Percentiles rank a stretch among this genome's conserved stretches.
Conservation (phyloP, 2,797 vertebrate species). For the Alcedo quadribrachys region DNA sequence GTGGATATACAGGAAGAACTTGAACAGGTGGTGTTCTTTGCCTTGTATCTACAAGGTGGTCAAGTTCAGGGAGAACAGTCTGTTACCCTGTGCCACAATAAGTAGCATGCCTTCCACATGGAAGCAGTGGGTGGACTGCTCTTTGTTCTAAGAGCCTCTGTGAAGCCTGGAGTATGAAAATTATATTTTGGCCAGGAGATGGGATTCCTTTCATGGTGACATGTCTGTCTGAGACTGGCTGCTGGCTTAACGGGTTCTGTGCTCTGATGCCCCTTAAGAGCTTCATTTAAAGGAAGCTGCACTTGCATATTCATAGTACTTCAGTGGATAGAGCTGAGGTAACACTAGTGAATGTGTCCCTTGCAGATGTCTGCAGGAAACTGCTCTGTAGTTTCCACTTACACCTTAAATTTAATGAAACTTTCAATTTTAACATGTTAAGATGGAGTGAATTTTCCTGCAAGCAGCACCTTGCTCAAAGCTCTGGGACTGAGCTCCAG, state of each 20-base stretch:
- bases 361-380: background rate
- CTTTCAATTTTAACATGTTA: background rate
- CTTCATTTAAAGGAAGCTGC: background rate
- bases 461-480: background rate
- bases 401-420: background rate
- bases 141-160: background rate
- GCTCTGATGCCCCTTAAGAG: background rate
- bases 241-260: background rate
- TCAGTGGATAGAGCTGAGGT: background rate
- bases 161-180: background rate
- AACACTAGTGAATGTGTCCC: background rate
- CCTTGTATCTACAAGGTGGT: conserved; percentile 1
- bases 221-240: background rate
- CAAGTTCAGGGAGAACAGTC: background rate
- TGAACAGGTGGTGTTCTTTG: conserved; percentile 24
- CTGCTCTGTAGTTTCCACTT: background rate
- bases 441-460: background rate
- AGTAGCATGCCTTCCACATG: background rate
- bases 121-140: background rate
- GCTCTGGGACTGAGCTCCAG: background rate
- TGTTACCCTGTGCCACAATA: background rate
- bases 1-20: background rate
- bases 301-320: background rate
- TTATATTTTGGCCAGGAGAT: background rate
- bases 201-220: background rate